A percentile compares a stretch with the other conserved stretches of the same genome.
phyloP scores from a whole-genome alignment of 2,113 vertebrate genomes.

The Chaenocephalus aceratus region DNA sequence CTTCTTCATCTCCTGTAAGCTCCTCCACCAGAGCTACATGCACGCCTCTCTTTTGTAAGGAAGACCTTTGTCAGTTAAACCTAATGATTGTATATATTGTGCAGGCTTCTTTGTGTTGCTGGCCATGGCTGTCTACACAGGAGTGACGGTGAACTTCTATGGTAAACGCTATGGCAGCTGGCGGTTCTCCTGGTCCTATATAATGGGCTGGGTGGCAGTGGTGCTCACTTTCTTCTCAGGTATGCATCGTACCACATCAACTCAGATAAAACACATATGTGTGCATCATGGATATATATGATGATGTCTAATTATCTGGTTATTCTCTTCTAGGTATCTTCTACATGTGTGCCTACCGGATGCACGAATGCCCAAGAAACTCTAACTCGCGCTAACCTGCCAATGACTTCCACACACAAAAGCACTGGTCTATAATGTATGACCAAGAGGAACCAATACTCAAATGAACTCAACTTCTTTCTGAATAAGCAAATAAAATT shows the following conservation, averaged over 20 bases:
- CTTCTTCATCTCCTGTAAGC: conserved; percentile 85
- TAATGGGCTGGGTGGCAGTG: conserved; percentile 87
- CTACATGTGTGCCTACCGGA: conserved; percentile 87
- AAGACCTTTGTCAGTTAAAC: neutral
- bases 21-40: rapidly evolving
- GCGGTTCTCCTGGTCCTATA: conserved; percentile 88
- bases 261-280: rapidly evolving
- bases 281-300: neutral
- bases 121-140: conserved; percentile 87
- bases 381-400: conserved; percentile 79
- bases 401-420: conserved; percentile 27
- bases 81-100: neutral
- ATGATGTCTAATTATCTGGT: neutral
- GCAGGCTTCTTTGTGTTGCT: conserved; percentile 86
- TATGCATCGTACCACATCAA: conserved; percentile 7
- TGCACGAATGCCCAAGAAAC: conserved; percentile 84
- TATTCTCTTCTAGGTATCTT: conserved; percentile 80
- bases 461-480: conserved; percentile 57
- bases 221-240: conserved; percentile 88
- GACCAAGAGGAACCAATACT: conserved; percentile 74
- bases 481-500: conserved; percentile 71
- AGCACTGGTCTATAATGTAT: conserved; percentile 62
- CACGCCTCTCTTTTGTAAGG: no score
- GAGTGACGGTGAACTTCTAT: conserved; percentile 86
- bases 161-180: conserved; percentile 86